These are phyloP conservation scores for Sphinx pinastri DNA, from an alignment of 2,888 invertebrate genomes.

Conservation along the genomic window DNA sequence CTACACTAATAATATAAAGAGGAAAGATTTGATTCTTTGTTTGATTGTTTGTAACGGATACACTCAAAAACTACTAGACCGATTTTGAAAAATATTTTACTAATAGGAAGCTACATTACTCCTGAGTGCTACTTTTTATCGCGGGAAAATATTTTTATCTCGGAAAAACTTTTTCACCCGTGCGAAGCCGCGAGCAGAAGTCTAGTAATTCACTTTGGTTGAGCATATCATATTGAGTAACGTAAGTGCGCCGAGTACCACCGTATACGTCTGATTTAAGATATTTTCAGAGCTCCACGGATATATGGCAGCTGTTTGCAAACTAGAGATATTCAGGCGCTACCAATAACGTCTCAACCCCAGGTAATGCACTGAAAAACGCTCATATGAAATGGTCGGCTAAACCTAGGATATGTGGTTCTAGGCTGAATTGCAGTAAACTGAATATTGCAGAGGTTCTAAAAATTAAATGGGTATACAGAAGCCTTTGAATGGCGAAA, in stretches of 20 bases:
- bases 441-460: background rate
- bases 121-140: no score
- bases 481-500: background rate
- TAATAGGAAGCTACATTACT: no score
- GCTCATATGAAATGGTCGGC: constrained; percentile 9
- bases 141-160: no score
- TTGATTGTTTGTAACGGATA: no score
- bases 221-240: constrained; percentile 59
- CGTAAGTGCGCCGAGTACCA: constrained; percentile 64
- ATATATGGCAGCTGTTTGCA: constrained; percentile 59
- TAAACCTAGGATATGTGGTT: background rate
- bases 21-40: no score
- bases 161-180: no score
- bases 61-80: no score
- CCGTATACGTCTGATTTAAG: constrained; percentile 68
- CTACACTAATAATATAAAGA: no score
- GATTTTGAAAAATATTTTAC: no score
- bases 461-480: background rate
- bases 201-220: no score
- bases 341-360: constrained; percentile 48
- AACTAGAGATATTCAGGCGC: constrained; percentile 52
- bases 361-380: constrained; percentile 19
- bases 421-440: background rate
- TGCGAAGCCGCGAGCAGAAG: no score
- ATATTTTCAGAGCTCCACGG: constrained; percentile 61